Conservation (phyloP, 92 coral and sea anemone species). For the Porites divaricata region DNA sequence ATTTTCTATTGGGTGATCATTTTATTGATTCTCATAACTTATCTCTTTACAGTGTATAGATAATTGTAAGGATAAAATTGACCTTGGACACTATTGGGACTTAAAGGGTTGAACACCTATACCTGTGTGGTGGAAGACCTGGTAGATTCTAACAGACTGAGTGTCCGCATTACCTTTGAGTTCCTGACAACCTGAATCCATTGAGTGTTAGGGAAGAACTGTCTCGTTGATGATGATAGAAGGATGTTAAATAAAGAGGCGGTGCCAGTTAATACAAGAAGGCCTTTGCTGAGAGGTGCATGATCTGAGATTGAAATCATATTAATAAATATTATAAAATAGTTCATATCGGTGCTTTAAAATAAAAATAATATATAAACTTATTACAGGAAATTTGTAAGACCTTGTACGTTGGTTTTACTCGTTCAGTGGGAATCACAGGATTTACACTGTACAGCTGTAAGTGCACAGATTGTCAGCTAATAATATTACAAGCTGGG, state of each 20-base stretch:
- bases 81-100: too few species aligned
- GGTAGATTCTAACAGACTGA: background rate
- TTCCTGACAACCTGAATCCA: constrained; percentile 65
- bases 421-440: too few species aligned
- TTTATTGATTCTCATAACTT: too few species aligned
- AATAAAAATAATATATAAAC: background rate
- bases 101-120: too few species aligned
- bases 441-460: too few species aligned
- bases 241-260: constrained; percentile 88
- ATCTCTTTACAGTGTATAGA: too few species aligned
- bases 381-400: background rate
- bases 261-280: constrained; percentile 87
- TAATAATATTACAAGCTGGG: too few species aligned
- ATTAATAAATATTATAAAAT: background rate
- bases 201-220: constrained; percentile 40
- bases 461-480: too few species aligned
- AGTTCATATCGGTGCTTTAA: background rate
- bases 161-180: constrained; percentile 60
- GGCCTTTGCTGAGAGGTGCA: constrained; percentile 87
- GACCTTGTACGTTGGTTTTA: too few species aligned
- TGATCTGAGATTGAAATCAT: constrained; percentile 53
- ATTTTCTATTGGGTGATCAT: too few species aligned
- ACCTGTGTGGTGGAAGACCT: too few species aligned
- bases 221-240: constrained; percentile 73
- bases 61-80: too few species aligned